Conservation (phyloP, 2,888 invertebrate genomes). For the Chrysolina haemoptera region DNA sequence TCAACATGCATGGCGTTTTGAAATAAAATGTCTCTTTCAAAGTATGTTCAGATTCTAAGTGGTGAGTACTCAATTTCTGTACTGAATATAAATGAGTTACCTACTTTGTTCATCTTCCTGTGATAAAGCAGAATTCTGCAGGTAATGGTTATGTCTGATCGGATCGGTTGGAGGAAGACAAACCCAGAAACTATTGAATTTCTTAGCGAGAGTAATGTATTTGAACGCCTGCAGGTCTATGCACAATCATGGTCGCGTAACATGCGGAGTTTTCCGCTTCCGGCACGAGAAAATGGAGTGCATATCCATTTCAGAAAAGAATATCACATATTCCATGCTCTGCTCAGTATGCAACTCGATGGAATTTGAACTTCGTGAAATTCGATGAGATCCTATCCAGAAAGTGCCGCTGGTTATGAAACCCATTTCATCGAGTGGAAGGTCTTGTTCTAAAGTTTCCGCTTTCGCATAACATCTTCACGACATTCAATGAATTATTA, state of each 20-base stretch:
- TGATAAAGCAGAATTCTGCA: too few species aligned
- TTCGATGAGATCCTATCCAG: neutral
- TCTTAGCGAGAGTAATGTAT: too few species aligned
- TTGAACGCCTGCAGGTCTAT: too few species aligned
- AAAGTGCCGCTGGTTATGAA: conserved; percentile 2
- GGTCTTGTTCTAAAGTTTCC: neutral
- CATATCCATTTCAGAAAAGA: neutral
- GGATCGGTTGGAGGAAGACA: too few species aligned
- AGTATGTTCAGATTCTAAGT: too few species aligned
- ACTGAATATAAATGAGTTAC: too few species aligned
- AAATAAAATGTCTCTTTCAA: too few species aligned
- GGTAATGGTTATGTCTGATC: too few species aligned
- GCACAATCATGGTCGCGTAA: neutral
- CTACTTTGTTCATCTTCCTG: too few species aligned
- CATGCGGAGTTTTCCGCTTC: neutral
- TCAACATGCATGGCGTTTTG: too few species aligned
- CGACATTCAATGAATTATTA: neutral
- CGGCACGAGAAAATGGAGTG: neutral
- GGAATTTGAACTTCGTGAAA: conserved; percentile 12
- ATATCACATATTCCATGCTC: neutral
- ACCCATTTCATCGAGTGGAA: conserved; percentile 20
- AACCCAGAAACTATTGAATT: too few species aligned
- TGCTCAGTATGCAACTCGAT: conserved; percentile 4
- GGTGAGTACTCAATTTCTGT: too few species aligned
- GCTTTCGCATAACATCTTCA: neutral